Evolutionary conservation across 2,888 invertebrate species (phyloP).

Genomic region (Erebia ligea): DNA sequence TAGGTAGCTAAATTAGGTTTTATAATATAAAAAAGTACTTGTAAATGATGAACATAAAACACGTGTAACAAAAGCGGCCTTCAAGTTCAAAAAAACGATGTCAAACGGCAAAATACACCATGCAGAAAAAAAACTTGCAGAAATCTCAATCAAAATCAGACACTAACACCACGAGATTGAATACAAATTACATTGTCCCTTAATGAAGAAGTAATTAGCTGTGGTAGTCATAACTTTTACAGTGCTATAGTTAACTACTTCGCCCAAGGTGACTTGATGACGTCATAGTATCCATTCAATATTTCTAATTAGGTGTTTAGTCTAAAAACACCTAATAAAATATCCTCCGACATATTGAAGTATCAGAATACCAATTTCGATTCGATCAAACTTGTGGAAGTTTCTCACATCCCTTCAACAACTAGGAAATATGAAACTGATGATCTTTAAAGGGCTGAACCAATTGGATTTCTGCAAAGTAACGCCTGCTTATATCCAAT

Average conservation of each 20-base stretch:
- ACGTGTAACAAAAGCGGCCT: slow-evolving; percentile 13
- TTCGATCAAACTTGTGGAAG: no score
- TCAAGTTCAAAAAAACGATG: slow-evolving; percentile 7
- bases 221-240: slow-evolving; percentile 39
- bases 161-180: slow-evolving; percentile 8
- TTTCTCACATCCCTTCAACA: no score
- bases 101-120: slow-evolving; percentile 4
- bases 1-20: no score
- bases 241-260: slow-evolving; percentile 35
- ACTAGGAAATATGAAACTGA: no score
- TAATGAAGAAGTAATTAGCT: slow-evolving; percentile 22
- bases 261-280: slow-evolving; percentile 42
- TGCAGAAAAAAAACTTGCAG: slow-evolving; percentile 14
- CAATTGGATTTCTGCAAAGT: no score
- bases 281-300: slow-evolving; percentile 31
- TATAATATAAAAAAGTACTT: not conserved
- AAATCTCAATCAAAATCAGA: not conserved
- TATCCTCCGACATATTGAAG: not conserved
- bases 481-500: no score
- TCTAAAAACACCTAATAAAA: not conserved
- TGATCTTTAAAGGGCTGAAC: no score
- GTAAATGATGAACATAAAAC: not conserved
- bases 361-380: no score
- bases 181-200: slow-evolving; percentile 10
- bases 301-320: slow-evolving; percentile 1